A percentile compares a stretch with the other conserved stretches of the same genome.
These are phyloP conservation scores for Acanthochromis polyacanthus DNA, from an alignment of 2,113 vertebrate genomes.

Conservation along the genomic window DNA sequence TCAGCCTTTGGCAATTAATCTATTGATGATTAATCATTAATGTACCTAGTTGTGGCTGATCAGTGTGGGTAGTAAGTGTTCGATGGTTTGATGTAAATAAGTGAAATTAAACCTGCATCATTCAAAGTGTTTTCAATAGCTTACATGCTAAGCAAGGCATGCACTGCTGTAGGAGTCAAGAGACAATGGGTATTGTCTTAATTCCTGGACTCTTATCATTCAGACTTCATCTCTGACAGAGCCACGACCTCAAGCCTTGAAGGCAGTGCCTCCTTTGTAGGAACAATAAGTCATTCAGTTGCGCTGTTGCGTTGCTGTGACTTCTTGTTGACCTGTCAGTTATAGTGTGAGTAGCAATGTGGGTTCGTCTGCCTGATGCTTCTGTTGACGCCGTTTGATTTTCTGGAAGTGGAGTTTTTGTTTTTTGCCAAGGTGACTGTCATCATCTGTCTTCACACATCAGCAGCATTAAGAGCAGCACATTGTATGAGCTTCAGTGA, in stretches of 20 bases:
- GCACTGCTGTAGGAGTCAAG: background rate
- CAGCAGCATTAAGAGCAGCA: too few relatives aligned
- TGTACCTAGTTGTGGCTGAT: too few relatives aligned
- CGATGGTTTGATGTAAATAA: too few relatives aligned
- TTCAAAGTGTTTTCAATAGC: too few relatives aligned
- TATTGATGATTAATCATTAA: too few relatives aligned
- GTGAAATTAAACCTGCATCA: too few relatives aligned
- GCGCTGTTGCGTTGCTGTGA: background rate
- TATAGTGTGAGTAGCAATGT: background rate
- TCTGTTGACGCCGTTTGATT: background rate
- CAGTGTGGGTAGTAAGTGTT: too few relatives aligned
- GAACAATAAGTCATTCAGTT: conserved; percentile 26
- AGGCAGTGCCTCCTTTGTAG: conserved; percentile 20
- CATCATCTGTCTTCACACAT: too few relatives aligned
- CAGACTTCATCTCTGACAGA: conserved; percentile 28
- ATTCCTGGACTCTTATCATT: background rate
- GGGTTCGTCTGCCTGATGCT: background rate
- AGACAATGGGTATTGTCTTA: background rate
- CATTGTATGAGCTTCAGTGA: too few relatives aligned
- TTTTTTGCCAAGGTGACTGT: background rate
- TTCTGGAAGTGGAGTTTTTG: background rate
- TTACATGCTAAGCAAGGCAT: too few relatives aligned
- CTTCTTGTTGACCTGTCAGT: conserved; percentile 20
- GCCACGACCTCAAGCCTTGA: conserved; percentile 16
- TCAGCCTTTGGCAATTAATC: too few relatives aligned